Conservation (phyloP, 2,888 invertebrate species). For the Harpagoxenus sublaevis region DNA sequence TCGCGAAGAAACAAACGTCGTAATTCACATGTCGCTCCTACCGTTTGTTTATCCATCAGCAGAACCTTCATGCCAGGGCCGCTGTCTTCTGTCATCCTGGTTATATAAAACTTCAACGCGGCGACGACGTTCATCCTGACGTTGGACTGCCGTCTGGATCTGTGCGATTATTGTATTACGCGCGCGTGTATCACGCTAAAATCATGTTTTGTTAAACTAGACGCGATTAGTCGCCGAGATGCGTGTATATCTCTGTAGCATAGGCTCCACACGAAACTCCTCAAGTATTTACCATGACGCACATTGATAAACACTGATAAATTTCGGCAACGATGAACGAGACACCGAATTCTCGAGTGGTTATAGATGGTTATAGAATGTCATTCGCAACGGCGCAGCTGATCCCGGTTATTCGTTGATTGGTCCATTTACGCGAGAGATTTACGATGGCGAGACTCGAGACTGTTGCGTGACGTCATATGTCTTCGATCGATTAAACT, state of each 20-base stretch:
- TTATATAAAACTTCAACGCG: constrained; percentile 97
- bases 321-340: constrained; percentile 1
- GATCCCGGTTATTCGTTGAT: not conserved
- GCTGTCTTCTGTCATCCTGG: constrained; percentile 98
- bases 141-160: no score
- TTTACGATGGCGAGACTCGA: not conserved
- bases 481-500: not conserved
- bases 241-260: not conserved
- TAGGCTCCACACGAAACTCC: no score
- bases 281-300: not conserved
- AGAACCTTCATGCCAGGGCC: constrained; percentile 99
- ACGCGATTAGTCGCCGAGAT: not conserved
- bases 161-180: not conserved
- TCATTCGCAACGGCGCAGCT: not conserved
- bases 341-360: not conserved
- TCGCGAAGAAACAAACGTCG: not conserved
- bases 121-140: constrained; percentile 94
- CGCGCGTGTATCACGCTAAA: not conserved
- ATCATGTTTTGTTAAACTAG: not conserved
- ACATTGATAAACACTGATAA: not conserved
- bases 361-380: not conserved
- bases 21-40: constrained; percentile 84
- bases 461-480: not conserved
- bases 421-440: not conserved
- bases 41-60: constrained; percentile 99